These are phyloP conservation scores for Aulostomus chinensis DNA, from an alignment of 2,797 vertebrate species.

Conservation along the genomic window DNA sequence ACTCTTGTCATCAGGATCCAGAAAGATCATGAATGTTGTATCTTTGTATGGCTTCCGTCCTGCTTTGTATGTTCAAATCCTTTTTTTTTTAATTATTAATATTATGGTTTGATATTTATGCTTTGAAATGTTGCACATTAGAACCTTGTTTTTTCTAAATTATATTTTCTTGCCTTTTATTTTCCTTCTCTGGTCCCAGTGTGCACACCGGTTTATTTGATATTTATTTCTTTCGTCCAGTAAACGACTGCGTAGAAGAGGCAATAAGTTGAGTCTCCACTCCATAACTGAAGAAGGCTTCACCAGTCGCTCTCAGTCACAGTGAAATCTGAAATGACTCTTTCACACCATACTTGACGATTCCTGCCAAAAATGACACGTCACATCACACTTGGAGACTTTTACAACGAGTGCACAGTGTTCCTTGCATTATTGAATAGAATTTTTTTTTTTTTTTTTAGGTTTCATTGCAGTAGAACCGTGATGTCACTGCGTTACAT, in stretches of 20 bases:
- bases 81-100: slow-evolving; percentile 41
- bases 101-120: slow-evolving; percentile 71
- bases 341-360: too few relatives aligned
- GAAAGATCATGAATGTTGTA: slow-evolving; percentile 64
- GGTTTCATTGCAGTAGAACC: too few relatives aligned
- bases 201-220: slow-evolving; percentile 45
- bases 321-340: slow-evolving; percentile 36
- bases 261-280: too few relatives aligned
- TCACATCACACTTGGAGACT: too few relatives aligned
- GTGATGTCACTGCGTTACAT: too few relatives aligned
- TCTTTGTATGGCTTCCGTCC: slow-evolving; percentile 60
- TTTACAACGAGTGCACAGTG: too few relatives aligned
- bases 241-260: slow-evolving; percentile 33
- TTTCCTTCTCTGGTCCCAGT: slow-evolving; percentile 39
- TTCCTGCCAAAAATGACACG: too few relatives aligned
- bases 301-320: slow-evolving; percentile 35
- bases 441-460: too few relatives aligned
- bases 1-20: slow-evolving; percentile 62
- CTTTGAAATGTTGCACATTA: slow-evolving; percentile 70
- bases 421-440: too few relatives aligned
- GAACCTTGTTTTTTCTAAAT: slow-evolving; percentile 53
- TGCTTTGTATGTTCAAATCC: slow-evolving; percentile 54
- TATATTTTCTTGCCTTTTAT: slow-evolving; percentile 49
- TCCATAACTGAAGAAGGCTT: too few relatives aligned
- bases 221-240: slow-evolving; percentile 61